These are phyloP conservation scores for Zoanthus sansibaricus DNA, from an alignment of 92 coral and sea anemone genomes.

Conservation along the genomic window DNA sequence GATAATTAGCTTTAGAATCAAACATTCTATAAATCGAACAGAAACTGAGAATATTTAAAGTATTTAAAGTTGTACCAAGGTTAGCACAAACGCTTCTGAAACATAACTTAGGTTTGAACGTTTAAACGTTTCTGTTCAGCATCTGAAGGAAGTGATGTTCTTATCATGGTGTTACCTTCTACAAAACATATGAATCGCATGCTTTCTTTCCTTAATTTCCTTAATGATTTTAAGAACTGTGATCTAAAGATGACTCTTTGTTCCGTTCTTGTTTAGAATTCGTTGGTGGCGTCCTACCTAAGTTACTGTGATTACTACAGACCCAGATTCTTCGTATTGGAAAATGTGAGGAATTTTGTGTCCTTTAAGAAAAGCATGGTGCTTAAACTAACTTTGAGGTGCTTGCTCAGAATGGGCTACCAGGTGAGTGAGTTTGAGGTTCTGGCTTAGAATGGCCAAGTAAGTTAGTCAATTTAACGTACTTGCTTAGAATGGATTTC, in stretches of 20 bases:
- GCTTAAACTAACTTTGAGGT: constrained; percentile 91
- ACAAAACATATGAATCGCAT: no score
- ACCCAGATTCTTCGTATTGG: constrained; percentile 94
- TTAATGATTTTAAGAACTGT: no score
- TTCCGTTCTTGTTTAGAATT: constrained; percentile 14
- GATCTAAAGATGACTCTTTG: neutral
- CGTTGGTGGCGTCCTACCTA: constrained; percentile 62
- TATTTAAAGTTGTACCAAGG: no score
- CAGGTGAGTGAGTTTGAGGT: constrained; percentile 69
- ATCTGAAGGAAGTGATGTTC: no score
- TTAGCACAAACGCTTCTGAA: no score
- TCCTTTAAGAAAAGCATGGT: constrained; percentile 97
- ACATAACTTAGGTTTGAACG: no score
- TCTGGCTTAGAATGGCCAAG: neutral
- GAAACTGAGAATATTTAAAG: no score
- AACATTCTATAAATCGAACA: no score
- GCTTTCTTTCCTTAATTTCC: no score
- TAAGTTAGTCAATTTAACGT: neutral
- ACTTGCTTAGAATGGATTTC: neutral
- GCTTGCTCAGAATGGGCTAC: constrained; percentile 96
- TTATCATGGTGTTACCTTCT: no score
- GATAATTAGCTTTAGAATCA: no score
- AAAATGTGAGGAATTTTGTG: constrained; percentile 97
- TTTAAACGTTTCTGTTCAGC: no score
- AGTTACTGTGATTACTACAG: constrained; percentile 98